A percentile compares a stretch with the other conserved stretches of the same genome.
Conservation (phyloP, 1,140 invertebrate species). For the Araneus ventricosus region DNA sequence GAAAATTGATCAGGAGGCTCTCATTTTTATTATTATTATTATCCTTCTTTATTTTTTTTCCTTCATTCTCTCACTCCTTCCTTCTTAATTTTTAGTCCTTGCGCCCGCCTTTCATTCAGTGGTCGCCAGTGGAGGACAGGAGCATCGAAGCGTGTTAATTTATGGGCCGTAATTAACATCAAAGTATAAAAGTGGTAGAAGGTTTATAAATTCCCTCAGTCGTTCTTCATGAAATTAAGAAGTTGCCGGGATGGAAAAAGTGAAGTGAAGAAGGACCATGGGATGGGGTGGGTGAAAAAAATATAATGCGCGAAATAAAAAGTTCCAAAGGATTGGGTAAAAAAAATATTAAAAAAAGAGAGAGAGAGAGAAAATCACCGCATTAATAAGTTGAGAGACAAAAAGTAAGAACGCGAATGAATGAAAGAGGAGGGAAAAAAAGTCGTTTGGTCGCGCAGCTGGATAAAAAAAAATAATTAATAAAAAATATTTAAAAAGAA, state of each 20-base stretch:
- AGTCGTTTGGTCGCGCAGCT: slow-evolving; percentile 4
- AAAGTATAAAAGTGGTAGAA: slow-evolving; percentile 73
- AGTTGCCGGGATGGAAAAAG: slow-evolving; percentile 68
- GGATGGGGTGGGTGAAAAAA: not conserved
- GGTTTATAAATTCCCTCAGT: slow-evolving; percentile 72
- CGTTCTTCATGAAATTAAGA: slow-evolving; percentile 74
- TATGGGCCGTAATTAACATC: slow-evolving; percentile 75
- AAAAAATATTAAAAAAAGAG: not conserved
- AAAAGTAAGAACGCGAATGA: slow-evolving; percentile 66
- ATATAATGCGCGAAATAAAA: slow-evolving; percentile 44
- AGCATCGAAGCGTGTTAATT: slow-evolving; percentile 66
- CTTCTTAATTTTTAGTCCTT: slow-evolving; percentile 9
- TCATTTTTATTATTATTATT: slow-evolving; percentile 48
- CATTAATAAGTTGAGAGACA: slow-evolving; percentile 74
- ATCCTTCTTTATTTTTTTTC: slow-evolving; percentile 10
- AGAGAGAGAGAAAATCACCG: slow-evolving; percentile 40
- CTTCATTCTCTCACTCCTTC: not conserved
- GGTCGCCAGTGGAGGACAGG: slow-evolving; percentile 17
- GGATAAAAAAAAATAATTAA: slow-evolving; percentile 27
- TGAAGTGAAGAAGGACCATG: slow-evolving; percentile 46
- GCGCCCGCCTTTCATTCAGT: slow-evolving; percentile 63
- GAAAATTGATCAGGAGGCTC: slow-evolving; percentile 71
- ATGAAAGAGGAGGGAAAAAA: not conserved
- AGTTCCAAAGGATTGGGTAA: slow-evolving; percentile 23
- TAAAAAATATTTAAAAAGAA: slow-evolving; percentile 55